A percentile compares a stretch with the other conserved stretches of the same genome.
phyloP scores from a whole-genome alignment of 2,797 vertebrate genomes.

The Coreius guichenoti region DNA sequence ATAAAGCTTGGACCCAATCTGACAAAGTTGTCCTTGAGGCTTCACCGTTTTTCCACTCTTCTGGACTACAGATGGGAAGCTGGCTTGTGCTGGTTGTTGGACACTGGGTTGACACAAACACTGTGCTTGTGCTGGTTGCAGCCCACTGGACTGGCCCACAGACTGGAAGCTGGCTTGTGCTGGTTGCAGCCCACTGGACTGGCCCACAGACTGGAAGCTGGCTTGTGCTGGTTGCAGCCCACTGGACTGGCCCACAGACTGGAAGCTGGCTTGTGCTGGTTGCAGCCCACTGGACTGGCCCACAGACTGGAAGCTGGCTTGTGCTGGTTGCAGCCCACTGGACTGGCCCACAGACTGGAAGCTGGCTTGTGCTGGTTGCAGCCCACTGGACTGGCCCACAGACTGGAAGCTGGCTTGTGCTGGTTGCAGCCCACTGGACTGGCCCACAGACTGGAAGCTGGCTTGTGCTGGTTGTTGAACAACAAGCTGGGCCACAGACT shows the following conservation, averaged over 20 bases:
- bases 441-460: not conserved
- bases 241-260: too few relatives aligned
- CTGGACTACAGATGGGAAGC: not conserved
- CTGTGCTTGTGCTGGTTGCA: not conserved
- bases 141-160: not conserved
- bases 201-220: not conserved
- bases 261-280: not conserved
- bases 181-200: too few relatives aligned
- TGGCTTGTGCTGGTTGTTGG: not conserved
- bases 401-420: not conserved
- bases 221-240: not conserved
- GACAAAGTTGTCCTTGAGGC: not conserved
- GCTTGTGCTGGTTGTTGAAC: not conserved
- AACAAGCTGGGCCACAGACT: not conserved
- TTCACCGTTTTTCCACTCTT: not conserved
- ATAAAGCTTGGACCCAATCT: conserved; percentile 7
- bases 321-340: not conserved
- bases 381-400: not conserved
- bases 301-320: not conserved
- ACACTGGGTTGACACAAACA: not conserved
- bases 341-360: too few relatives aligned
- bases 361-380: not conserved
- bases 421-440: not conserved
- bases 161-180: not conserved
- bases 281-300: rapidly evolving